A percentile compares a stretch with the other conserved stretches of the same genome.
These are phyloP conservation scores for Agapornis roseicollis DNA, from an alignment of 2,113 vertebrate genomes.

Conservation along the genomic window DNA sequence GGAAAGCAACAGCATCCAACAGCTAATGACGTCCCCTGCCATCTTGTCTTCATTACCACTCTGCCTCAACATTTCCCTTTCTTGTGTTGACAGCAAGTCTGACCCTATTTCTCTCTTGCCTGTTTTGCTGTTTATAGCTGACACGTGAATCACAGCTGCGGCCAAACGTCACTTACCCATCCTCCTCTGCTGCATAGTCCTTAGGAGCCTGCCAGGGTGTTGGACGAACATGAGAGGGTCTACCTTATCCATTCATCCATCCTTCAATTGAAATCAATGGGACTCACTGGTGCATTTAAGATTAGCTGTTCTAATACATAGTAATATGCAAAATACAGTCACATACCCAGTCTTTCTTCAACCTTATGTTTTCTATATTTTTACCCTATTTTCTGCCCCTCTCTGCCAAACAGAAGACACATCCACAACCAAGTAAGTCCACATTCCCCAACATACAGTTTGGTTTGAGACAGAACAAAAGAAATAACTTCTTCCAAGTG, in stretches of 20 bases:
- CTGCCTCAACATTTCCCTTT: neutral
- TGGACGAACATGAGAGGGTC: neutral
- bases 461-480: slow-evolving; percentile 11
- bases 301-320: neutral
- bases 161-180: neutral
- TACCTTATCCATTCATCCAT: neutral
- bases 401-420: neutral
- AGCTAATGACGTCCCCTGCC: neutral
- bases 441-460: neutral
- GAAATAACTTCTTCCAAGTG: slow-evolving; percentile 31
- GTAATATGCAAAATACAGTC: neutral
- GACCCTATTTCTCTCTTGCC: neutral
- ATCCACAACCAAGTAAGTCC: neutral
- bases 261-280: neutral
- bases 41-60: neutral
- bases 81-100: neutral
- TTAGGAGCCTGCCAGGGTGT: neutral
- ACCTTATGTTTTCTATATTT: neutral
- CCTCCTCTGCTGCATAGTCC: neutral
- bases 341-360: neutral
- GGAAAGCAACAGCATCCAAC: neutral
- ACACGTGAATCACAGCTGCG: neutral
- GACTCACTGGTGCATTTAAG: neutral
- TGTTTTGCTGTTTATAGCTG: neutral
- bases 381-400: neutral